These are phyloP conservation scores for Tubulanus polymorphus DNA, from an alignment of 2,888 invertebrate genomes.

Conservation along the genomic window DNA sequence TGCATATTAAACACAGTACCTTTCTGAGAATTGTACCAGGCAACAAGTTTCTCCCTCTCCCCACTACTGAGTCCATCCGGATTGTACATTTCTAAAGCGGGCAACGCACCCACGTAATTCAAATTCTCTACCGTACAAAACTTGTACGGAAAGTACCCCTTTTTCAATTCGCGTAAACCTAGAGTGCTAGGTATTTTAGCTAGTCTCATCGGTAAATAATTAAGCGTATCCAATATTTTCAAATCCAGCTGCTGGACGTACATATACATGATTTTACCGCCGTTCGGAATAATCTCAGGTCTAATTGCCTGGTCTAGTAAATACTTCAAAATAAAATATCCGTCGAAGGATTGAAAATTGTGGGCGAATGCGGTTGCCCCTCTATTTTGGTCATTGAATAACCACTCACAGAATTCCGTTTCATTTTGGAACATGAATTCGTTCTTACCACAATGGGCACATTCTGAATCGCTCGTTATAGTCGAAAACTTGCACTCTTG, in stretches of 20 bases:
- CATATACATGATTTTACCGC: neutral
- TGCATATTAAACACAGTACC: neutral
- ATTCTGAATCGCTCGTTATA: too few species aligned
- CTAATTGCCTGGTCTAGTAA: neutral
- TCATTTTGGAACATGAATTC: too few species aligned
- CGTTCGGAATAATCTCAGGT: neutral
- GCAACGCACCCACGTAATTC: constrained; percentile 19
- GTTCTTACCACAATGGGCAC: too few species aligned
- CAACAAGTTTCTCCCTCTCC: constrained; percentile 6
- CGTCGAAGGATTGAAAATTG: neutral
- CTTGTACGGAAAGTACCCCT: constrained; percentile 23
- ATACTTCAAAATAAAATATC: neutral
- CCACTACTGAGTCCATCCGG: neutral
- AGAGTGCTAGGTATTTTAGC: constrained; percentile 18
- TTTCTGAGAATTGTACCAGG: constrained; percentile 8
- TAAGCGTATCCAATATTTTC: constrained; percentile 16
- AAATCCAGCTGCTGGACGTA: neutral
- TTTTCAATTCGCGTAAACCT: constrained; percentile 15
- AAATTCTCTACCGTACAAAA: constrained; percentile 18
- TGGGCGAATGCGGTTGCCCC: neutral
- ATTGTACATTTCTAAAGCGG: constrained; percentile 14
- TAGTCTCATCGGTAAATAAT: constrained; percentile 21
- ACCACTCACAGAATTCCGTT: neutral
- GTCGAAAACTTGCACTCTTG: too few species aligned
- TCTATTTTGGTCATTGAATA: neutral